These are phyloP conservation scores for Crotalus helleri DNA, from an alignment of 2,113 vertebrate genomes.

Conservation along the genomic window DNA sequence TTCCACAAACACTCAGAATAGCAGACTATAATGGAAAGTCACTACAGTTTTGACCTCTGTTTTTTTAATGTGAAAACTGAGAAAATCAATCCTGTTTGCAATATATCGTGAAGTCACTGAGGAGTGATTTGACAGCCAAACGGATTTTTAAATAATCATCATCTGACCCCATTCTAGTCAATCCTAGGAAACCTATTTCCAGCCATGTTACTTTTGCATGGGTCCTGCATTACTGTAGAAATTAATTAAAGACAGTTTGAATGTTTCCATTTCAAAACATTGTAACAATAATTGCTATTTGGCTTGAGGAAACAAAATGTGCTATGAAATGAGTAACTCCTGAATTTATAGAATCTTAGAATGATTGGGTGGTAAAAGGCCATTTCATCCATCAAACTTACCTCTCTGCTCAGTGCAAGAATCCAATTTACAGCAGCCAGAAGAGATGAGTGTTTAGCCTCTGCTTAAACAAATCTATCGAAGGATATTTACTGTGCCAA, in stretches of 20 bases:
- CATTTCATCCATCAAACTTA: background rate
- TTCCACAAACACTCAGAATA: background rate
- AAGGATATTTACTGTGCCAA: background rate
- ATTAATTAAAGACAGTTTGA: slow-evolving; percentile 38
- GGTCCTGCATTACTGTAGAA: slow-evolving; percentile 1
- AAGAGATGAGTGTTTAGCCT: background rate
- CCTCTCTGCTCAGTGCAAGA: background rate
- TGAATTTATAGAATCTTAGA: background rate
- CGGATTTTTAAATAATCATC: background rate
- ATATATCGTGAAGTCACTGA: slow-evolving; percentile 1
- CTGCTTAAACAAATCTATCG: background rate
- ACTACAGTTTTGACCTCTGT: background rate
- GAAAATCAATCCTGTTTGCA: background rate
- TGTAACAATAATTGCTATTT: slow-evolving; percentile 35
- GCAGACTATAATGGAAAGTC: background rate
- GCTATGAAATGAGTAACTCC: slow-evolving; percentile 40
- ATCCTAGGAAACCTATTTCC: slow-evolving; percentile 16
- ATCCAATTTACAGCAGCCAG: background rate
- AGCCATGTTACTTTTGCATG: background rate
- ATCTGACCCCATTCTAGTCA: slow-evolving; percentile 11
- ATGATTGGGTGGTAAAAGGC: background rate
- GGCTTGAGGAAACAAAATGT: slow-evolving; percentile 36
- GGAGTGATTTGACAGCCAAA: slow-evolving; percentile 4
- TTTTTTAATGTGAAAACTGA: background rate
- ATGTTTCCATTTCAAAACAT: slow-evolving; percentile 40